A percentile compares a stretch with the other conserved stretches of the same genome.
Conservation (phyloP, 2,888 invertebrate genomes). For the Parascotia fuliginaria region DNA sequence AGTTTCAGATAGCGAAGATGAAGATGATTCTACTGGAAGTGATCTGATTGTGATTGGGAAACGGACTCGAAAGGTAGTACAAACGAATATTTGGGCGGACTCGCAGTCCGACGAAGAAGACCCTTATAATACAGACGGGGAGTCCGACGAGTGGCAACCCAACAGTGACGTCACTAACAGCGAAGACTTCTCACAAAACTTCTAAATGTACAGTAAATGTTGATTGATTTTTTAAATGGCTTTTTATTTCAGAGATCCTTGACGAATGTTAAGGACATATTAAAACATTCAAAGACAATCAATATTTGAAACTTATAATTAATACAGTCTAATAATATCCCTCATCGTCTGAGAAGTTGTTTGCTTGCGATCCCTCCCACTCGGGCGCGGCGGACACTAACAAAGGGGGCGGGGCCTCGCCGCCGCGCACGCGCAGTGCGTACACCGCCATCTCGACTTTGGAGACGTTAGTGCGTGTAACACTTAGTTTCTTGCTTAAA, state of each 20-base stretch:
- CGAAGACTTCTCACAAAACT: slow-evolving; percentile 49
- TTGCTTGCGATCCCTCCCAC: slow-evolving; percentile 27
- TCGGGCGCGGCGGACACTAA: slow-evolving; percentile 55
- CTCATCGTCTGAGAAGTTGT: slow-evolving; percentile 63
- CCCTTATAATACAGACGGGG: slow-evolving; percentile 74
- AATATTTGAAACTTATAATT: slow-evolving; percentile 1
- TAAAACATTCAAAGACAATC: background rate
- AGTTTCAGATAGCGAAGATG: slow-evolving; percentile 29
- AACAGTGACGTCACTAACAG: slow-evolving; percentile 50
- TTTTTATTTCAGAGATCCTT: background rate
- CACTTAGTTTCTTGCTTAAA: slow-evolving; percentile 89
- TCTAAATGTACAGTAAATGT: slow-evolving; percentile 25
- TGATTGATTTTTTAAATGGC: slow-evolving; percentile 2
- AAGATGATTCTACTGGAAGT: slow-evolving; percentile 28
- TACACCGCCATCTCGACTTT: slow-evolving; percentile 95
- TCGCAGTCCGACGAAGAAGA: slow-evolving; percentile 72
- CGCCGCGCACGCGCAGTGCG: slow-evolving; percentile 91
- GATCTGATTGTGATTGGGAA: slow-evolving; percentile 60
- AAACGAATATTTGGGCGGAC: slow-evolving; percentile 46
- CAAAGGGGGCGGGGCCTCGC: slow-evolving; percentile 89
- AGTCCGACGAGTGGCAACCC: slow-evolving; percentile 81
- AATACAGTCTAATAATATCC: slow-evolving; percentile 56
- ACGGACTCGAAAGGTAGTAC: slow-evolving; percentile 56
- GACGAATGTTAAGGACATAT: too few relatives aligned
- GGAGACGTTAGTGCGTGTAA: slow-evolving; percentile 90